Base-by-base conservation (phyloP, 2,797 vertebrate genomes). In the Masticophis lateralis region DNA sequence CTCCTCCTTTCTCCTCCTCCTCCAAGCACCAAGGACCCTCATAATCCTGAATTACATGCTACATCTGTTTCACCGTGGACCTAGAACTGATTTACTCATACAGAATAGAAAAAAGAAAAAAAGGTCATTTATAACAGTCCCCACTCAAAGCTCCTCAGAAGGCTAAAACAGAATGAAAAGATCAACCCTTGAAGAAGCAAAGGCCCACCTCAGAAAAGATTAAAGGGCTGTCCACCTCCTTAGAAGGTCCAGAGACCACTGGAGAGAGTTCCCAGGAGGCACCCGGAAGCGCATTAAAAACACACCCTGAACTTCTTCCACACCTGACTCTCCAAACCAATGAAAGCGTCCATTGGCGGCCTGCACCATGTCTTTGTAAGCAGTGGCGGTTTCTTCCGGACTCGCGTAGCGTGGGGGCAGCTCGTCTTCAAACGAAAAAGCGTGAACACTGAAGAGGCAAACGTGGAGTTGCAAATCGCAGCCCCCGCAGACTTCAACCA, bases 251-350 rank as follows among this genome's bases (percentile, higher is more conserved):
- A 27, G 51, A 37, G 61, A 18, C 5, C 22, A 57, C 5, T 1
- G 37, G 47, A 22, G 28, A 14, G 55, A 27, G 22, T 25, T 66
- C 6, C 28, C 22, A 8, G 4, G 28, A 16, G 14, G 53, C 12
- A 47, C 5, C 22, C 20, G 25, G 22, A 79, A 14, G 55, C 5
- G 7, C 12, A 2, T 43, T 32, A 12, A 74, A 57, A 74, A 28
- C 4, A 20, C 7, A 14, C 27, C 32, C 37, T 25, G 59, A 66
- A 69, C 9, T 22, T 5, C 6, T 22, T 69, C 60, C 94, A 27
- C 93, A 98, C 98, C 98, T 96, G 97, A 97, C 92, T 98, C 98
- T 93, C 97, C 98, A 96, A 98, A 98, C 98, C 98, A 98, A 87
- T 98, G 98, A 93, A 99, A 98, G 37, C 98, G 98, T 16, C 98